Evolutionary conservation across 2,888 invertebrate genomes (phyloP), one percentile per base, ranked within the genome.

Genomic region (Pollenia amentaria): DNA sequence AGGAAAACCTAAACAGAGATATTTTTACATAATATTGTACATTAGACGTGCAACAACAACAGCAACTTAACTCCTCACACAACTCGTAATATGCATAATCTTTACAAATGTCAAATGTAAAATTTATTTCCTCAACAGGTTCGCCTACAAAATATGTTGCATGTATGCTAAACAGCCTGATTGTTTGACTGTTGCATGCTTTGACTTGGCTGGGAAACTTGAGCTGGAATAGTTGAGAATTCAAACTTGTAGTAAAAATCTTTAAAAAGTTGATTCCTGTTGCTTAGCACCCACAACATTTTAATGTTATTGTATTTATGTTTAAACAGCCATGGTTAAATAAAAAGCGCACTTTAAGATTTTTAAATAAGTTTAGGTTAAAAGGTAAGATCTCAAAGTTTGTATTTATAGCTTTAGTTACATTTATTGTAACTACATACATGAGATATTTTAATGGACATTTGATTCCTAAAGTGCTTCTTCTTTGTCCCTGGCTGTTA

Each of bases 121-220:
- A 84, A 84, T 87, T 81, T 84, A 87, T 84, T 84, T 87, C 87
- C 84, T 87, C 77, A 87, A 81, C 87, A 87, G 87, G 87, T 84
- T 87, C 87, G 87, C 87, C 87, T 84, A 87, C 87, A 84, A 84
- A 72, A 60, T 29, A 29, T 72, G 48, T 76, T 57, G 44, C n/a
- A n/a, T 53, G 77, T 21, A n/a, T 12, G 53, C 48, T 53, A 62
- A 64, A 6, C 62, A 80, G 62, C 42, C 69, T 60, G n/a, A 12
- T 46, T 57, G 42, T 4, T 53, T 62, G 64, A 51, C 14, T 78
- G 57, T 8, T 65, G 16, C 29, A 12, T 14, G 60, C 2, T 1
- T 29, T 44, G 46, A 29, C 6, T 64, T 57, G 64, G n/a, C n/a
- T 72, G 72, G 29, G 53, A 64, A 72, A 64, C 62, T 72, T 3